Conservation (phyloP, 2,888 invertebrate species). For the Meiosimyza platycephala region DNA sequence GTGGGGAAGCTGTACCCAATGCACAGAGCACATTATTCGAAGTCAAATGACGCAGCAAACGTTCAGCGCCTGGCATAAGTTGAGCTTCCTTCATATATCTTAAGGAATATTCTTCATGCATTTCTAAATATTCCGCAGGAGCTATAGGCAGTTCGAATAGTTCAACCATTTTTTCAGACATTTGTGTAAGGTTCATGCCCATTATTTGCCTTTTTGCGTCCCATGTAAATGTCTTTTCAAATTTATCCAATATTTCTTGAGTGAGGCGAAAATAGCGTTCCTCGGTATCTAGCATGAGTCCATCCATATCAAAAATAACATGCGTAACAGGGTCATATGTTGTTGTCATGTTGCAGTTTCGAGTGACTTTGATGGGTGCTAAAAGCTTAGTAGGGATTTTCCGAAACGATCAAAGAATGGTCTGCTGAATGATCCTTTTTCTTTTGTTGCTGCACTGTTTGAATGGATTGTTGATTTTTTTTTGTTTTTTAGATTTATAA, state of each 20-base stretch:
- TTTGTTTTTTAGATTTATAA: too few relatives aligned
- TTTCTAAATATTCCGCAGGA: constrained; percentile 73
- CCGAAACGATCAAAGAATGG: too few relatives aligned
- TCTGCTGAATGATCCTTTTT: too few relatives aligned
- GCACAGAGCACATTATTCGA: constrained; percentile 83
- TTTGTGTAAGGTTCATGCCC: constrained; percentile 76
- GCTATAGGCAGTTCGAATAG: constrained; percentile 74
- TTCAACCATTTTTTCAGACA: constrained; percentile 72
- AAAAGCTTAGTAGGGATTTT: too few relatives aligned
- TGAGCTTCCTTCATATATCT: constrained; percentile 72
- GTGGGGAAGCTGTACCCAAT: constrained; percentile 87
- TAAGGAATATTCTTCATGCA: constrained; percentile 66
- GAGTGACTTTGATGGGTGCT: too few relatives aligned
- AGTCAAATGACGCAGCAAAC: constrained; percentile 81
- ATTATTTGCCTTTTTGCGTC: constrained; percentile 79
- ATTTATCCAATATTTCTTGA: constrained; percentile 75
- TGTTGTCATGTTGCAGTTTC: too few relatives aligned
- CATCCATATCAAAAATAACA: too few relatives aligned
- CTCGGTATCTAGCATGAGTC: constrained; percentile 77
- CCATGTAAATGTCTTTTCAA: constrained; percentile 81
- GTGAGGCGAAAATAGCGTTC: constrained; percentile 79
- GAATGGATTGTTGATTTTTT: too few relatives aligned
- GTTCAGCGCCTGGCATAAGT: constrained; percentile 83
- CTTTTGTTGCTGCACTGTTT: too few relatives aligned
- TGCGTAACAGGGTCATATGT: too few relatives aligned